These are phyloP conservation scores for Crambe crambe DNA, from an alignment of 37 sponge, comb jelly and placozoan species.

Conservation along the genomic window DNA sequence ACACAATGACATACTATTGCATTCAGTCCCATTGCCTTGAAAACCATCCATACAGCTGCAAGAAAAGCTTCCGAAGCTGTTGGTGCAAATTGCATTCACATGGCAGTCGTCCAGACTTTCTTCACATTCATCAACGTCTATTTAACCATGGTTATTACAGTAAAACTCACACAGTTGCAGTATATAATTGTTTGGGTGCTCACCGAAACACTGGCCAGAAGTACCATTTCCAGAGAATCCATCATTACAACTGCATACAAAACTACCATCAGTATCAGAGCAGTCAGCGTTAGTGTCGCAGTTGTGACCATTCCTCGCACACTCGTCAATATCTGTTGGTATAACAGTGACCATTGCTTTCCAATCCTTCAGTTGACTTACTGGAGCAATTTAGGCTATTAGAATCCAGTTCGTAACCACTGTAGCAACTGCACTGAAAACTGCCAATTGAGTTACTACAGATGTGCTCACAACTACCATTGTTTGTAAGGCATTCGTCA, in stretches of 20 bases:
- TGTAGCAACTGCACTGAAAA: slow-evolving; percentile 16
- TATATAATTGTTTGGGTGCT: background rate
- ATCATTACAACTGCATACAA: slow-evolving; percentile 33
- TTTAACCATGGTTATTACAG: background rate
- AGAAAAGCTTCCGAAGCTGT: slow-evolving; percentile 26
- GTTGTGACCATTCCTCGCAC: background rate
- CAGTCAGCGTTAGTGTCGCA: slow-evolving; percentile 45
- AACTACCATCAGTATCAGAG: slow-evolving; percentile 40
- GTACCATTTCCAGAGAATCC: slow-evolving; percentile 45
- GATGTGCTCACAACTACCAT: slow-evolving; percentile 44
- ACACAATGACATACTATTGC: background rate
- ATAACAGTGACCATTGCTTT: background rate
- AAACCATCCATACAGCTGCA: slow-evolving; percentile 37
- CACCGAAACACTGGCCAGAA: background rate
- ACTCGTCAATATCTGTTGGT: slow-evolving; percentile 44
- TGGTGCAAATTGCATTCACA: slow-evolving; percentile 29
- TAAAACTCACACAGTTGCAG: background rate
- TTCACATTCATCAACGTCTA: slow-evolving; percentile 16
- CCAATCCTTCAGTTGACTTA: slow-evolving; percentile 2
- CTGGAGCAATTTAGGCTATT: slow-evolving; percentile 26
- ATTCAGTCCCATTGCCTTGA: background rate
- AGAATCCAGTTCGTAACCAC: slow-evolving; percentile 17
- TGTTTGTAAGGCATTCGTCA: slow-evolving; percentile 25
- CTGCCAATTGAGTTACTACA: slow-evolving; percentile 64
- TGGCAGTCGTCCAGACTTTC: slow-evolving; percentile 1